Conservation (phyloP, 2,113 vertebrate genomes). For the Hippopotamus amphibius region DNA sequence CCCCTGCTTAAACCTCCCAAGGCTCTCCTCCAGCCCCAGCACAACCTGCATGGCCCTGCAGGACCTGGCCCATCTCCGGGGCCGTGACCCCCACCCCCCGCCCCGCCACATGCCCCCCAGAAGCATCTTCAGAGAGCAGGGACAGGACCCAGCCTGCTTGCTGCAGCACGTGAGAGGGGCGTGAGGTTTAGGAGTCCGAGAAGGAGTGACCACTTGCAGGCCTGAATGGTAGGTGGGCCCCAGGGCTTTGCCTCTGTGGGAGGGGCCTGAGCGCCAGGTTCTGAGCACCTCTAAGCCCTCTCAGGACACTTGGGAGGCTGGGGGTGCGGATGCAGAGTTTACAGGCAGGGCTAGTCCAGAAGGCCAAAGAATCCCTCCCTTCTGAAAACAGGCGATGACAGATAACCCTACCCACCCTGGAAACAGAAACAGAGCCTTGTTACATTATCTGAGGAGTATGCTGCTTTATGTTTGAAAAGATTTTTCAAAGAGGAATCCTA, state of each 20-base stretch:
- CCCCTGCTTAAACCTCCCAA: neutral
- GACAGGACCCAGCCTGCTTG: rapidly evolving
- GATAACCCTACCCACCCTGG: neutral
- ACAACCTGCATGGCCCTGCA: rapidly evolving
- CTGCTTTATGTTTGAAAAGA: conserved; percentile 52
- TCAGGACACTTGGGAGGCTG: neutral
- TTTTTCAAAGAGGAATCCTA: conserved; percentile 72
- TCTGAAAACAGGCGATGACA: neutral
- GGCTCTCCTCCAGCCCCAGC: neutral
- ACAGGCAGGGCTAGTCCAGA: neutral
- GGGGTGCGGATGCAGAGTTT: neutral
- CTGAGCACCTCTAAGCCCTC: neutral
- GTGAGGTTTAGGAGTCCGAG: neutral
- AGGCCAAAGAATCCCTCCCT: neutral
- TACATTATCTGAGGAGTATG: conserved; percentile 19
- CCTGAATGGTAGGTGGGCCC: neutral
- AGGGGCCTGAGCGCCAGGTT: rapidly evolving
- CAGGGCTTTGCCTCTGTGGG: neutral
- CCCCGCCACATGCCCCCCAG: neutral
- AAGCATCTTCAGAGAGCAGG: neutral
- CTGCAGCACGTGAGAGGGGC: neutral
- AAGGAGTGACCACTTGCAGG: neutral
- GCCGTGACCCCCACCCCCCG: too few species aligned
- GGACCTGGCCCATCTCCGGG: neutral
- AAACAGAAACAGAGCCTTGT: conserved; percentile 10